Percentiles rank a stretch among this genome's conserved stretches.
phyloP scores from a whole-genome alignment of 2,888 invertebrate species.

The Hydriomena furcata region DNA sequence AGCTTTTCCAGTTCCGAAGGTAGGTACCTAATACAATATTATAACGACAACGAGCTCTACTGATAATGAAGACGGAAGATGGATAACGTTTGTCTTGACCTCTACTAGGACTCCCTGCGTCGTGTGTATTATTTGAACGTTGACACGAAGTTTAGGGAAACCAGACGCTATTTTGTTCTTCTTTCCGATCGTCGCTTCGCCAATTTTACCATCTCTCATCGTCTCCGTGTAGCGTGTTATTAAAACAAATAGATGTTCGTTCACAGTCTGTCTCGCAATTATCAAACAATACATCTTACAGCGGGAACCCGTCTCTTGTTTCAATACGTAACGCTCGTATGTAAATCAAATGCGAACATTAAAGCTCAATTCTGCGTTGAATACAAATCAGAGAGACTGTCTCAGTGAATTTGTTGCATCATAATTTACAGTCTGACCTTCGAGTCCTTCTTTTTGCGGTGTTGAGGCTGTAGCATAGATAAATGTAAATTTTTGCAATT shows the following conservation, averaged over 20 bases:
- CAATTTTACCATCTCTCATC: constrained; percentile 39
- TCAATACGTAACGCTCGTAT: constrained; percentile 40
- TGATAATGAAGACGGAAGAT: too few relatives aligned
- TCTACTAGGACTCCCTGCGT: too few relatives aligned
- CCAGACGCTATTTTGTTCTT: too few relatives aligned
- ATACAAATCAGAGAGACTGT: constrained; percentile 38
- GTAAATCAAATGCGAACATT: constrained; percentile 40
- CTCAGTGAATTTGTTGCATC: constrained; percentile 39
- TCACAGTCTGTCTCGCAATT: constrained; percentile 57
- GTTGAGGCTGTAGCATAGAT: too few relatives aligned
- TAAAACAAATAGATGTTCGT: constrained; percentile 66
- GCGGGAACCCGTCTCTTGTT: constrained; percentile 37
- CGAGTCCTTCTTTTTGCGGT: constrained; percentile 26
- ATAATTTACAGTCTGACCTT: constrained; percentile 38
- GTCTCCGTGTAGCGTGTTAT: constrained; percentile 47
- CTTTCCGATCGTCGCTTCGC: constrained; percentile 29
- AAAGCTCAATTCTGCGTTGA: constrained; percentile 40
- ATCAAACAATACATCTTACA: constrained; percentile 67
- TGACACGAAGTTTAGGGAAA: too few relatives aligned
- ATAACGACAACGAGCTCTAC: too few relatives aligned
- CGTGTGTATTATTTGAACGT: too few relatives aligned
- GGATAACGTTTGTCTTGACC: too few relatives aligned
- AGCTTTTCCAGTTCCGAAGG: constrained; percentile 3
- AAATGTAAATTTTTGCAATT: too few relatives aligned
- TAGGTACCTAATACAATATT: too few relatives aligned